Evolutionary conservation across 2,113 vertebrate species (phyloP).

Genomic region (Cygnus atratus): DNA sequence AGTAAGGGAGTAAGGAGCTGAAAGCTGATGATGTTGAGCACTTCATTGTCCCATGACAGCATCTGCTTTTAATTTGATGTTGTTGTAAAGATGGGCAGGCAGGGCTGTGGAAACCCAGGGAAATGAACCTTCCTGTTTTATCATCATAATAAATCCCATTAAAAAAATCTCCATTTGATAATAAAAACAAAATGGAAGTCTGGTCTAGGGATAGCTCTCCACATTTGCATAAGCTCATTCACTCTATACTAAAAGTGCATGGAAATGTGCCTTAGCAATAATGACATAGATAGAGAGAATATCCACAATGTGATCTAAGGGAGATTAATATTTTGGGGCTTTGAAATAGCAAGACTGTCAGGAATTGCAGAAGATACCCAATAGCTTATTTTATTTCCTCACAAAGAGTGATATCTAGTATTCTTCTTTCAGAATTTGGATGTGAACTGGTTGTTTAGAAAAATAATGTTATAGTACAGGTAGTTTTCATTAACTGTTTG

Average conservation of each 20-base stretch:
- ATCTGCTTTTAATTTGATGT: constrained; percentile 52
- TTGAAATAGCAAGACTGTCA: not conserved
- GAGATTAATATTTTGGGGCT: not conserved
- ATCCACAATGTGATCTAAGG: not conserved
- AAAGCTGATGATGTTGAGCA: constrained; percentile 61
- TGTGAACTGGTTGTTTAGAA: not conserved
- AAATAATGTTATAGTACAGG: not conserved
- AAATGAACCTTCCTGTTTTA: constrained; percentile 24
- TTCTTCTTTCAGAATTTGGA: not conserved
- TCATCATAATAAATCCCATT: constrained; percentile 1
- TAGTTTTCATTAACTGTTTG: not conserved
- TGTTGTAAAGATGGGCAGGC: constrained; percentile 13
- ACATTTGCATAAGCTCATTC: constrained; percentile 31
- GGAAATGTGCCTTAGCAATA: not conserved
- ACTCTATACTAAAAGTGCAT: not conserved
- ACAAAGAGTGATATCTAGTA: not conserved
- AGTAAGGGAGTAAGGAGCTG: constrained; percentile 53
- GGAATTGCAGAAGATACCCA: not conserved
- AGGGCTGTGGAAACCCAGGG: not conserved
- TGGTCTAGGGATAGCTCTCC: not conserved
- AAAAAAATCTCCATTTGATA: not conserved
- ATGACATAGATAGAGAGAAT: not conserved
- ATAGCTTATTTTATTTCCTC: not conserved
- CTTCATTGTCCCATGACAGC: constrained; percentile 22
- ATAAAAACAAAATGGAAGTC: constrained; percentile 19